Conservation (phyloP, 2,888 invertebrate genomes). For the Iselma pallidipennis region DNA sequence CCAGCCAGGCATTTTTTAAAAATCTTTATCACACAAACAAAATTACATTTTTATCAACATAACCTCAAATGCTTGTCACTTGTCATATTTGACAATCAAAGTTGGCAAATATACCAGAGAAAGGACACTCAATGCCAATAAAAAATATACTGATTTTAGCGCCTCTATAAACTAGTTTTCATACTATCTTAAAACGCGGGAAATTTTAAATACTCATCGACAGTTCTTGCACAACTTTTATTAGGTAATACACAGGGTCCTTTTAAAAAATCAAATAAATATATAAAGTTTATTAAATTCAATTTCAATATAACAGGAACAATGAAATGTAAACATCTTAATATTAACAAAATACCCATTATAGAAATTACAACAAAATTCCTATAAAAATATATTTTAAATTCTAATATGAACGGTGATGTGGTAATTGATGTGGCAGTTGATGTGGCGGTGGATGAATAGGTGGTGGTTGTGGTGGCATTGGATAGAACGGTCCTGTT, state of each 20-base stretch:
- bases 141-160: too few species aligned
- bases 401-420: conserved; percentile 52
- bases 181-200: too few species aligned
- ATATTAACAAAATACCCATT: background rate
- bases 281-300: too few species aligned
- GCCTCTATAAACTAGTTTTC: too few species aligned
- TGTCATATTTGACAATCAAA: too few species aligned
- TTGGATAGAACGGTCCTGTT: conserved; percentile 52
- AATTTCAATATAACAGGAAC: too few species aligned
- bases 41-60: background rate
- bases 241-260: too few species aligned
- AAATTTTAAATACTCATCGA: too few species aligned
- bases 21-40: background rate
- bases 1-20: conserved; percentile 85
- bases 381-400: background rate
- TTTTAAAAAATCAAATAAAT: too few species aligned
- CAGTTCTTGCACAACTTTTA: too few species aligned
- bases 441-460: conserved; percentile 42
- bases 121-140: too few species aligned
- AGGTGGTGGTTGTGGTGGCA: conserved; percentile 46
- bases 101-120: background rate
- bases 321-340: background rate
- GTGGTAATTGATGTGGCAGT: background rate
- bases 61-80: background rate
- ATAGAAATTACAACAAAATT: background rate